Conservation (phyloP, 2,113 vertebrate genomes). For the Plestiodon gilberti region DNA sequence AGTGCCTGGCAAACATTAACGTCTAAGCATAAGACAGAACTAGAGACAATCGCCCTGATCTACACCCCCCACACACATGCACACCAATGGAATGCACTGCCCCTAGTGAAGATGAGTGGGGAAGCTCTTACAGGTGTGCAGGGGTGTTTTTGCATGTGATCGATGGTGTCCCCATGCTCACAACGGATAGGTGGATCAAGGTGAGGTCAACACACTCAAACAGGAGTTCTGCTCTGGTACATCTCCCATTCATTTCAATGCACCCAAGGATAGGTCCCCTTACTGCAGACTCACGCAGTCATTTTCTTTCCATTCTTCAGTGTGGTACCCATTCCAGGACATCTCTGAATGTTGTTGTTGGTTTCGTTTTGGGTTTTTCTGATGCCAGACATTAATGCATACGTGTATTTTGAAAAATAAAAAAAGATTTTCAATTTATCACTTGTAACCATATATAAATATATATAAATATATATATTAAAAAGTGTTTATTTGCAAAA, state of each 20-base stretch:
- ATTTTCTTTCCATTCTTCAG: slow-evolving; percentile 34
- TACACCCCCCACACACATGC: background rate
- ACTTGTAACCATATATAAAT: slow-evolving; percentile 80
- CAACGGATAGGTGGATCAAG: background rate
- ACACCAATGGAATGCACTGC: background rate
- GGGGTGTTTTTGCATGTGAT: background rate
- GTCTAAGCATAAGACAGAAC: background rate
- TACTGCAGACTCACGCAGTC: background rate
- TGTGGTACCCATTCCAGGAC: slow-evolving; percentile 42
- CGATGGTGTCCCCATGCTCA: too few species aligned
- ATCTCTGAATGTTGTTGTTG: slow-evolving; percentile 41
- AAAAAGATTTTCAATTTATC: slow-evolving; percentile 73
- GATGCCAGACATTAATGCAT: slow-evolving; percentile 73
- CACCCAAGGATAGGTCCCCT: background rate
- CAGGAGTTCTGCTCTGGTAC: background rate
- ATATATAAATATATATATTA: slow-evolving; percentile 76
- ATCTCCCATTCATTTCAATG: background rate
- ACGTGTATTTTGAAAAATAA: slow-evolving; percentile 74
- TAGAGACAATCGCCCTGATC: background rate
- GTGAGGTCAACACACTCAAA: background rate
- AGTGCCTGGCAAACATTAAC: background rate
- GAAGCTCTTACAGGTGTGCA: background rate
- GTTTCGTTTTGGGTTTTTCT: slow-evolving; percentile 17
- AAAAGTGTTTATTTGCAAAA: slow-evolving; percentile 83
- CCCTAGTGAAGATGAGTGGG: background rate